Conservation (phyloP, 1,140 invertebrate species). For the Leptinotarsa undecemlineata region DNA sequence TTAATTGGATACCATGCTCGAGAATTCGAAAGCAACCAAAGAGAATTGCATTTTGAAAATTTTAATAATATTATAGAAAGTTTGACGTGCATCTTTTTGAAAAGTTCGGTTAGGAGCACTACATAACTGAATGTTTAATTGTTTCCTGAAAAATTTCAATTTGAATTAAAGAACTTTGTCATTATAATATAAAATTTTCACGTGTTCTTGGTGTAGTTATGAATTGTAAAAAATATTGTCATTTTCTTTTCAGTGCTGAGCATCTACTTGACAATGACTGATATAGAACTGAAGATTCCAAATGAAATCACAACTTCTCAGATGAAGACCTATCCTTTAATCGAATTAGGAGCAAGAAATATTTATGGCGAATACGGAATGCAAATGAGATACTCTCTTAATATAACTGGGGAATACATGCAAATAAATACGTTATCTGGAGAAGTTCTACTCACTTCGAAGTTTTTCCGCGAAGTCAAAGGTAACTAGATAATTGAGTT, state of each 20-base stretch:
- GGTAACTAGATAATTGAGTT: not conserved
- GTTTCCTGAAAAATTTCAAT: too few relatives aligned
- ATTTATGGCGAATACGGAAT: too few relatives aligned
- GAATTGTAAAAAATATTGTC: not conserved
- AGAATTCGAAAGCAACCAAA: too few relatives aligned
- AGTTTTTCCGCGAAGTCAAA: conserved; percentile 4
- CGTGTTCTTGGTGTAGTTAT: too few relatives aligned
- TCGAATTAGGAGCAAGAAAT: not conserved
- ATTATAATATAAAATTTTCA: too few relatives aligned
- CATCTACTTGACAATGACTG: conserved; percentile 21
- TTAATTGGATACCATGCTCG: too few relatives aligned
- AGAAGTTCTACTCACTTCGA: conserved; percentile 14
- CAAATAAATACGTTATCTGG: conserved; percentile 22
- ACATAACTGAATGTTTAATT: too few relatives aligned
- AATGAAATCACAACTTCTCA: conserved; percentile 11
- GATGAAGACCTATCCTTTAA: not conserved
- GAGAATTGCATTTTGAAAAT: too few relatives aligned
- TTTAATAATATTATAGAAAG: too few relatives aligned
- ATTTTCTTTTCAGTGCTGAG: not conserved
- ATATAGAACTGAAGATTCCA: conserved; percentile 14
- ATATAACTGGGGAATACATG: conserved; percentile 26
- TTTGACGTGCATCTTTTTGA: too few relatives aligned
- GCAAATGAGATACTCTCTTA: not conserved
- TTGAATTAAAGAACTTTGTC: too few relatives aligned
- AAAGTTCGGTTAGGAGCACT: too few relatives aligned